Percentiles rank a stretch among this genome's conserved stretches.
Evolutionary conservation across 2,113 vertebrate species (phyloP).

Genomic region (Eulemur rufifrons): DNA sequence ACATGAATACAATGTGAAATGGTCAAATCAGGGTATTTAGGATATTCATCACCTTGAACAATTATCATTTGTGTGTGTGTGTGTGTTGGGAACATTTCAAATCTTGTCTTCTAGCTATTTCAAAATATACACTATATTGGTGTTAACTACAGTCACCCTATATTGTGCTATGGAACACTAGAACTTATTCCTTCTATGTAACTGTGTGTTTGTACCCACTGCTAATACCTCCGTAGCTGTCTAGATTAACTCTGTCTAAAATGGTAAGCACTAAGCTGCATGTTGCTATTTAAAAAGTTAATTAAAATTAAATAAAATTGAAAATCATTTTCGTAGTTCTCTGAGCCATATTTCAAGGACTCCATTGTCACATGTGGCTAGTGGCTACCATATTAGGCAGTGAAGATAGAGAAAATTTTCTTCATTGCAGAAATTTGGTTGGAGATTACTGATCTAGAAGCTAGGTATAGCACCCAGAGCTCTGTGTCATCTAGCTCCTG

Average conservation of each 20-base stretch:
- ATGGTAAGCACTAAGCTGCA: neutral
- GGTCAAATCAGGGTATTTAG: neutral
- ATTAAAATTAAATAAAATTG: neutral
- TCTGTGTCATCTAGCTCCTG: neutral
- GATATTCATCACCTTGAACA: neutral
- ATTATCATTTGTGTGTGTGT: neutral
- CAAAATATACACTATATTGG: neutral
- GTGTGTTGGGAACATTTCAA: neutral
- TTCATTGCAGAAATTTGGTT: neutral
- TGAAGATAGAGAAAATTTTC: neutral
- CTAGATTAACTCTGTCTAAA: neutral
- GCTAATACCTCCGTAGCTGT: neutral
- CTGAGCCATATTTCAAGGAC: neutral
- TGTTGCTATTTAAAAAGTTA: neutral
- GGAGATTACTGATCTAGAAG: neutral
- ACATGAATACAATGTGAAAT: neutral
- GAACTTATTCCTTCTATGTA: neutral
- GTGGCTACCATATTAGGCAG: neutral
- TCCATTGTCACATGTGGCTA: neutral
- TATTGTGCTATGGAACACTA: neutral
- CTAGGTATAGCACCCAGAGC: neutral
- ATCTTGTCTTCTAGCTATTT: neutral
- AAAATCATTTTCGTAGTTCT: neutral
- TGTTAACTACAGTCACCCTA: neutral
- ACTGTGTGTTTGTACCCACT: neutral